phyloP scores from a whole-genome alignment of 2,888 invertebrate genomes.

The Hypercompe scribonia region DNA sequence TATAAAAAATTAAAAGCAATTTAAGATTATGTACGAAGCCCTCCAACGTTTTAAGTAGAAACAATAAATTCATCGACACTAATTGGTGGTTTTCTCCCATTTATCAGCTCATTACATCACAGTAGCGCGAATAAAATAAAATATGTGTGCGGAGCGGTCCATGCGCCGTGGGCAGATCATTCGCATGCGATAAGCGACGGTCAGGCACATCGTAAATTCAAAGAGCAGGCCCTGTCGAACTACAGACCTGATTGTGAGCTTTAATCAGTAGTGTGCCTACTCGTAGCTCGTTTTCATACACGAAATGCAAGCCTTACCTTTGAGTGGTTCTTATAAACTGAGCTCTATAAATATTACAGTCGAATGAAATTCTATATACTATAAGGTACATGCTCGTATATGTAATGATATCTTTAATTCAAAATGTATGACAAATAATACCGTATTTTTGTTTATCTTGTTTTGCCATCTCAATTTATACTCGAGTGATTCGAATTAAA shows the following conservation, averaged over 20 bases:
- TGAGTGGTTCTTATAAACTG: neutral
- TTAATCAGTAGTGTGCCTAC: conserved; percentile 80
- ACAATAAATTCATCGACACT: conserved; percentile 87
- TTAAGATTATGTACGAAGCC: conserved; percentile 83
- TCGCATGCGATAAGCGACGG: conserved; percentile 86
- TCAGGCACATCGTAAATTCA: conserved; percentile 86
- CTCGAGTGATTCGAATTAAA: neutral
- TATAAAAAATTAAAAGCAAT: conserved; percentile 75
- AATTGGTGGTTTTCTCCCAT: conserved; percentile 87
- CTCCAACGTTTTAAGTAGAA: conserved; percentile 87
- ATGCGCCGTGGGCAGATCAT: conserved; percentile 85
- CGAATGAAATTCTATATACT: neutral
- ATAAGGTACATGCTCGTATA: neutral
- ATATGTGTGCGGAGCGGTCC: conserved; percentile 84
- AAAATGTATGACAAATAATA: neutral
- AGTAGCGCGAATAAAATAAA: conserved; percentile 87
- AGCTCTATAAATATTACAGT: neutral
- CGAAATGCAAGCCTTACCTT: conserved; percentile 25
- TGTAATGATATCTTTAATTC: neutral
- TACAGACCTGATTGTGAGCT: conserved; percentile 84
- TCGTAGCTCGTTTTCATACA: conserved; percentile 52
- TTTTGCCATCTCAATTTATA: neutral
- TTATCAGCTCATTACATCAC: conserved; percentile 87
- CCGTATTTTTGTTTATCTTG: conserved; percentile 35
- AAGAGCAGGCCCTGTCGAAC: conserved; percentile 84